Percentiles rank a stretch among this genome's conserved stretches.
Evolutionary conservation across 2,888 invertebrate species (phyloP).

Genomic region (Drosophila multiciliata): DNA sequence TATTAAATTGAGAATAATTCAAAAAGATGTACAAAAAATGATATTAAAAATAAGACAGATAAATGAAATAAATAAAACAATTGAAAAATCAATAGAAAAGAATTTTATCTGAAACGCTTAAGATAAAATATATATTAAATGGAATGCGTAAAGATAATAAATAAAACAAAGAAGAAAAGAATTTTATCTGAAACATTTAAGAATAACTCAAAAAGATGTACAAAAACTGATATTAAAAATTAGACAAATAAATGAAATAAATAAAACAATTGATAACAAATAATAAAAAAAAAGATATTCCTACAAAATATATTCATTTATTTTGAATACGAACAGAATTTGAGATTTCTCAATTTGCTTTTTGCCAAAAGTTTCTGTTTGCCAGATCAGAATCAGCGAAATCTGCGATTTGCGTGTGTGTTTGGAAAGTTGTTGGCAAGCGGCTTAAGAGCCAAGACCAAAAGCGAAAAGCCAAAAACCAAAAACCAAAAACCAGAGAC

Average conservation of each 20-base stretch:
- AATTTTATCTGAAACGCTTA: no score
- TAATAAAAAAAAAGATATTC: neutral
- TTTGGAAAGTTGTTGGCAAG: constrained; percentile 39
- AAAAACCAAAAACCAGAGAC: neutral
- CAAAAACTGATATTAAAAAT: neutral
- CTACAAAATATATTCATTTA: neutral
- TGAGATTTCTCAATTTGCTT: neutral
- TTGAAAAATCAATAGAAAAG: no score
- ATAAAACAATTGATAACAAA: neutral
- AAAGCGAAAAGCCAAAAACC: neutral
- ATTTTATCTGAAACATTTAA: neutral
- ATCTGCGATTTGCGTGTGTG: constrained; percentile 8
- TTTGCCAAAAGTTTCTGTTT: constrained; percentile 4
- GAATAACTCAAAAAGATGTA: neutral
- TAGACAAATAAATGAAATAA: neutral
- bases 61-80: no score
- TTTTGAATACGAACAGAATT: neutral
- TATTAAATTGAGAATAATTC: no score
- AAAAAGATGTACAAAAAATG: no score
- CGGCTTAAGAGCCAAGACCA: constrained; percentile 27
- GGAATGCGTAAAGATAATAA: no score
- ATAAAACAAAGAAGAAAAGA: no score
- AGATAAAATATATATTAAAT: no score
- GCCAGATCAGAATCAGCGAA: neutral
- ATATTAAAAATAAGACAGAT: no score